Base-by-base conservation (phyloP, 2,797 vertebrate genomes). In the Crax fasciolata region DNA sequence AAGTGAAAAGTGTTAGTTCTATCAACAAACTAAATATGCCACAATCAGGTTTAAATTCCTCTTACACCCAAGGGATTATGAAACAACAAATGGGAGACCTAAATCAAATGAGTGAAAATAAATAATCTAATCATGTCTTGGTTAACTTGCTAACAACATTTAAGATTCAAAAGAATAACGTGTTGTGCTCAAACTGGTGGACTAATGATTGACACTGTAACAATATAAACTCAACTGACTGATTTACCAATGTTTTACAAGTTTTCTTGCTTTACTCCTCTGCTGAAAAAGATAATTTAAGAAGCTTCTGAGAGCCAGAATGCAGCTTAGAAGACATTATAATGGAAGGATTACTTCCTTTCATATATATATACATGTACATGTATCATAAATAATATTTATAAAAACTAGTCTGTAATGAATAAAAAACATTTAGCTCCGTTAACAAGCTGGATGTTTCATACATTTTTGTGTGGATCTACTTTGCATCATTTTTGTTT, bases 11-110 rank as follows among this genome's bases (percentile, higher is more conserved):
- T 52, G 9, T 82, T 90, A 90, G 15, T 38, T 90, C 65, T 80
- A 43, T 65, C 89, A 95, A 92, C 44, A 95, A 96, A 82, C 48
- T 30, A 89, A 87, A 77, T 76, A 65, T 90, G 38, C 58, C 61
- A 65, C 43, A 80, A 65, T 82, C 87, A 77, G 16, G 23, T 70
- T 94, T 76, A 84, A 95, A 97, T 95, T 96, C 80, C 68, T 86
- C 52, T 78, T 25, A 71, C 5, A 63, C 88, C 65, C 90, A 63
- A 66, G 77, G 32, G 92, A 93, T 90, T 89, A 63, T 89, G 79
- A 89, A 95, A 94, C 43, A 89, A 82, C 80, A 90, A 1, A 0
- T 39, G 9, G 17, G 58, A 87, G 71, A 84, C 32, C 57, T 77
- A 82, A 87, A 84, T 7, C 13, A 35, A 79, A 16, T 30, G 28